Evolutionary conservation across 2,797 vertebrate species (phyloP).

Genomic region (Mus minutoides): DNA sequence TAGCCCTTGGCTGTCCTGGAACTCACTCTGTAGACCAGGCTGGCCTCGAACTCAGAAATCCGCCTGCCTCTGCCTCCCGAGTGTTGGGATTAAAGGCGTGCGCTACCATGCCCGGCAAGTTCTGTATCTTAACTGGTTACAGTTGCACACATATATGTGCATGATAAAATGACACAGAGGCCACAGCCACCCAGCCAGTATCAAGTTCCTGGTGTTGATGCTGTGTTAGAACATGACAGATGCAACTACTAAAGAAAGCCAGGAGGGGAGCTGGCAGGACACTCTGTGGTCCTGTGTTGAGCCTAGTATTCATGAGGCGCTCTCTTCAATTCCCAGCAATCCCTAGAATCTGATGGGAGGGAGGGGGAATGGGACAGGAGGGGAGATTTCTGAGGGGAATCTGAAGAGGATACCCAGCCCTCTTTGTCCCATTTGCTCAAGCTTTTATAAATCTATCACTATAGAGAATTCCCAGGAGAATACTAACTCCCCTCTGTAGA

Average conservation of each 20-base stretch:
- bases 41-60: too few relatives aligned
- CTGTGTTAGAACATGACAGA: neutral
- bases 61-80: too few relatives aligned
- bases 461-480: neutral
- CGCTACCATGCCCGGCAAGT: too few relatives aligned
- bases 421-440: neutral
- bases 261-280: neutral
- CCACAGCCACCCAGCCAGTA: too few relatives aligned
- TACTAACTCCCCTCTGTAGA: neutral
- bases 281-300: neutral
- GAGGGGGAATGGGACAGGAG: neutral
- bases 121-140: neutral
- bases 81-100: too few relatives aligned
- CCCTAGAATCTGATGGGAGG: neutral
- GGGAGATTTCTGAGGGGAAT: neutral
- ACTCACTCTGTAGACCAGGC: too few relatives aligned
- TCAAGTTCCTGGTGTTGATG: neutral
- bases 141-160: neutral
- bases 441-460: neutral
- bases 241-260: neutral
- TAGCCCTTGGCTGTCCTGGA: too few relatives aligned
- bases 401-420: neutral
- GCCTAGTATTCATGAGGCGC: neutral
- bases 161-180: neutral
- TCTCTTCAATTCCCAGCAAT: too few relatives aligned